Evolutionary conservation across 2,113 vertebrate species (phyloP), one percentile per base, ranked within the genome.

Genomic region (Neotoma lepida): DNA sequence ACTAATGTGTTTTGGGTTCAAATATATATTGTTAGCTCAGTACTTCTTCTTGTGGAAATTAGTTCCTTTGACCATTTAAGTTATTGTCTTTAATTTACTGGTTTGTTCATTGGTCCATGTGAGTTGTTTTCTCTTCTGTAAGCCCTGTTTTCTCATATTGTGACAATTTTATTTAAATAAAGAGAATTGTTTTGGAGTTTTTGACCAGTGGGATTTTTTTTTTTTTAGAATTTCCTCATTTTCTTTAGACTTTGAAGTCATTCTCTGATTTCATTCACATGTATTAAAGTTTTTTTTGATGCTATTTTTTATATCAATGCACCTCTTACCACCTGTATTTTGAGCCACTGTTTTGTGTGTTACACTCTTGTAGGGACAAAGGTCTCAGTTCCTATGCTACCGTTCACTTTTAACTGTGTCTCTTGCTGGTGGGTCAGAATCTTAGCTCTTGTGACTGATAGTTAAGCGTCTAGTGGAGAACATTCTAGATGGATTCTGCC

Each of bases 201-300:
- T 86, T 49, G 30, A 46, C 35, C n/a, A 63, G n/a, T 61, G 14
- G 10, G 35, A 24, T 80, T 56, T 49, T 44, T 76, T 46, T 74
- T 64, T n/a, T 70, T 70, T 90, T 94, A 61, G 49, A 14, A 78
- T 92, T 92, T 94, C 54, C 17, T 96, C 15, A 56, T 73, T 93
- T 35, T 18, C 33, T 86, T 89, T 94, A 76, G 80, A 56, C 49
- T 93, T 88, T 86, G 17, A 88, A 70, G 35, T 64, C 24, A 56
- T 64, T 87, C 13, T 96, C 39, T 90, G 30, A 88, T 93, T 94
- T 95, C 2, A 54, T 39, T 70, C 24, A 73, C 22, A 12, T 93
- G 7, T 51, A 93, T 82, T 91, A 70, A 61, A 91, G n/a, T n/a
- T n/a, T 46, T 22, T 39, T 24, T 61, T 91, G 56, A 88, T 78